Base-by-base conservation (phyloP, 2,113 vertebrate genomes). In the Ginglymostoma cirratum region DNA sequence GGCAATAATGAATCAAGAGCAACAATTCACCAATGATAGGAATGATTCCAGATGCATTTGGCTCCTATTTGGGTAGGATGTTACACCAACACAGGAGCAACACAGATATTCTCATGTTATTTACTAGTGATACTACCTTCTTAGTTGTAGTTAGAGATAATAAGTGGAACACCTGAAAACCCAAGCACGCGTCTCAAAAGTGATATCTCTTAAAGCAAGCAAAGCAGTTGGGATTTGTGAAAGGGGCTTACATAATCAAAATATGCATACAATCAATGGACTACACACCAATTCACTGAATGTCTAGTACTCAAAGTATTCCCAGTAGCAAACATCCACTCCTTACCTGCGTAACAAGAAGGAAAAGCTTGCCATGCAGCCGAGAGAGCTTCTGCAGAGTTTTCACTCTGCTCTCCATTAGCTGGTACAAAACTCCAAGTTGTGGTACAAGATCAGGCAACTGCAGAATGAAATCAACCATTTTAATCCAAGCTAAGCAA, bases 381-480 rank as follows among this genome's bases (percentile, higher is more conserved):
- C 98, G 99, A 3, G 98, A 98, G 92, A 99, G 97, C 96, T 99
- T 99, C 96, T 99, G 98, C 96, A 99, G 98, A 96, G 98, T 98
- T 97, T 98, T 99, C 76, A 99, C 98, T 97, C 99, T 97, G 97
- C 98, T 99, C 97, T 99, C 99, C 96, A 99, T 99, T 96, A 99
- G 97, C 97, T 99, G 98, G 96, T 99, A 99, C 0, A 99, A 97
- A 80, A 98, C 98, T 45, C 99, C 99, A 96, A 99, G 97, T 97
- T 99, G 98, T 96, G 98, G 97, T 67, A 99, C 98, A 97, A 99
- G 97, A 96, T 99, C 98, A 65, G 99, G 99, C 96, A 99, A 97
- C 99, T 99, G 97, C 45, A 55, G 6, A 95, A 52, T 76, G 10
- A 96, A 0, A 0, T 12, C n/a, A 48, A 55, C 17, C 89, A 93